Base-by-base conservation (phyloP, 1,140 invertebrate species). In the Diuraphis noxia region DNA sequence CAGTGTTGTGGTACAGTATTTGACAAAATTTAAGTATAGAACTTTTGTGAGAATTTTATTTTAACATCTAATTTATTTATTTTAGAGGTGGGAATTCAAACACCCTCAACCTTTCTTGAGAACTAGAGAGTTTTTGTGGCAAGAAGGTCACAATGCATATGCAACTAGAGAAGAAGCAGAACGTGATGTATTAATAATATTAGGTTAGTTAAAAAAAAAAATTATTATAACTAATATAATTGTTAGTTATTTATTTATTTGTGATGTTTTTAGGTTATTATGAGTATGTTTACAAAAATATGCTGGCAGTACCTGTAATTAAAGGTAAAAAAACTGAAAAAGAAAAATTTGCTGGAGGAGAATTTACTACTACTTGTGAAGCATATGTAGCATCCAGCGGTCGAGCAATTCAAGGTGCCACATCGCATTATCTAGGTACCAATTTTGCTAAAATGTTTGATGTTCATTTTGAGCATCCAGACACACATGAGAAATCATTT, bases 371-470 rank as follows among this genome's bases (percentile, higher is more conserved):
- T 0, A 99, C 99, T 0, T 97, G 99, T 4, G 99, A 99, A 94
- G 98, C 97, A 0, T 99, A 98, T 94, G 96, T 99, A 84, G 96
- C 98, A 0, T 97, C 97, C 5, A 99, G 98, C 93, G 99, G 99
- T 3, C 95, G 98, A 85, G 99, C 96, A 13, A 98, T 99, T 93
- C 99, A 99, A 94, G 95, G 98, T 46, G 99, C 96, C 0, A 99
- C 99, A 0, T 99, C 98, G 92, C 99, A 99, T 95, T 98, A 99
- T 94, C 94, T 99, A 40, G 99, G 99, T 1, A 99, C 99, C 94
- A 99, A 99, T 94, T 99, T 99, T 94, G 99, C 98, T 0, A 99
- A 99, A 94, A 99, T 99, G 98, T 99, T 99, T 95, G 98, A 99
- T 92, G 99, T 99, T 92, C 95, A 97, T 13, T 98, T 96, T 93